These are phyloP conservation scores for Pseudoatta argentina DNA, from an alignment of 1,140 invertebrate species.

Conservation along the genomic window DNA sequence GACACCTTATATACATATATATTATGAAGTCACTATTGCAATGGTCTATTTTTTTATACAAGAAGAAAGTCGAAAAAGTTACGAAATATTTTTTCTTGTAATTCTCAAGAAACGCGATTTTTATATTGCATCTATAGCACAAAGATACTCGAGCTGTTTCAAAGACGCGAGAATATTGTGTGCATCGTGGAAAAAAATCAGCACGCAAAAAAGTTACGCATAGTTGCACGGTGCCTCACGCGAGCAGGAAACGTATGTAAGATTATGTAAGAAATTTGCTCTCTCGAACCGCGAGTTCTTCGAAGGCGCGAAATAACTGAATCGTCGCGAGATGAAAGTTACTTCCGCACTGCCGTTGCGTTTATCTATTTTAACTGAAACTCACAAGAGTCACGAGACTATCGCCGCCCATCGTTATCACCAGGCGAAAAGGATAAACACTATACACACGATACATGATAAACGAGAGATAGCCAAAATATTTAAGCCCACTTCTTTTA, in stretches of 20 bases:
- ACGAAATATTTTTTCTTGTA: constrained; percentile 13
- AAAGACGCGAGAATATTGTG: constrained; percentile 15
- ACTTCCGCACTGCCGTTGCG: constrained; percentile 83
- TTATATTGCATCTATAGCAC: not conserved
- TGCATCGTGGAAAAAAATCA: not conserved
- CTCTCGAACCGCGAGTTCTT: not conserved
- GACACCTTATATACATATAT: constrained; percentile 2
- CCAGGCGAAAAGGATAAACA: constrained; percentile 78
- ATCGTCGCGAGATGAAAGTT: constrained; percentile 89
- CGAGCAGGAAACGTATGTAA: not conserved
- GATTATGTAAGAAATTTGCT: constrained; percentile 26
- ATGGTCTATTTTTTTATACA: not conserved
- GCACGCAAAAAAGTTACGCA: constrained; percentile 55
- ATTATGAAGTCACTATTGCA: not conserved
- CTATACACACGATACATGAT: not conserved
- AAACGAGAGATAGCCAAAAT: constrained; percentile 17
- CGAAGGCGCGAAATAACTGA: constrained; percentile 14
- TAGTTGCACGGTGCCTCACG: constrained; percentile 41
- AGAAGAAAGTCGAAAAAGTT: not conserved
- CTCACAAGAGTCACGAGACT: constrained; percentile 86
- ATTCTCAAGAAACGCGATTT: not conserved
- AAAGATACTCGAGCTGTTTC: not conserved
- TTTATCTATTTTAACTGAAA: constrained; percentile 86
- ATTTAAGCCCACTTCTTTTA: not conserved
- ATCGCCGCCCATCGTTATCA: constrained; percentile 84